Base-by-base conservation (phyloP, 2,113 vertebrate genomes). In the Parus major region DNA sequence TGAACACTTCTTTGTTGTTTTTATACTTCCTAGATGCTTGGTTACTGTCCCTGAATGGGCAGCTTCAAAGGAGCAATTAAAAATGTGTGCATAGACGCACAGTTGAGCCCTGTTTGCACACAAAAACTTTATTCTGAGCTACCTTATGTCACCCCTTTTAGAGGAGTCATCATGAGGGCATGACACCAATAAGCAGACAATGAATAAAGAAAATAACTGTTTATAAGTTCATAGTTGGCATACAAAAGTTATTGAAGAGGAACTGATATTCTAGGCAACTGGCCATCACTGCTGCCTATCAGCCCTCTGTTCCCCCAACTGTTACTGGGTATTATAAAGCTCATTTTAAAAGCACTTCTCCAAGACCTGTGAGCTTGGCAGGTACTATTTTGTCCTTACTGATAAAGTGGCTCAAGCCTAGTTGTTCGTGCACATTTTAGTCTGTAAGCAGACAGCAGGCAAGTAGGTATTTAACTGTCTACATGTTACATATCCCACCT, bases 61-160 rank as follows among this genome's bases (percentile, higher is more conserved):
- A 94, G 86, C 94, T 97, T 96, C 92, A 97, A 97, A 97, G 90
- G 71, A 97, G 95, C 95, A 97, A 97, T 97, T 97, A 97, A 97
- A 96, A 95, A 94, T 95, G 92, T 95, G 94, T 96, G 86, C 96
- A 96, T n/a, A 91, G 93, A 93, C 44, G n/a, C 95, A 97, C 95
- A 97, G 96, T 97, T 96, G 96, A 97, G 96, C 76, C 93, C 95
- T 96, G 95, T 95, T 90, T 94, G 93, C 84, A 95, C 95, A 97
- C 96, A 97, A 97, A 97, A 97, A 95, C 97, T 95, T 97, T 96
- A 97, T 97, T 97, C 95, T 96, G 92, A 81, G 97, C 96, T 96
- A 97, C 96, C 96, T 98, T 98, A 96, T 96, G 88, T 98, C 96
- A 97, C 96, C 96, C 96, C 97, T 95, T 97, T 97, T 93, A 98